Percentiles rank a stretch among this genome's conserved stretches.
These are phyloP conservation scores for Bubo bubo DNA, from an alignment of 2,113 vertebrate species.

Conservation along the genomic window DNA sequence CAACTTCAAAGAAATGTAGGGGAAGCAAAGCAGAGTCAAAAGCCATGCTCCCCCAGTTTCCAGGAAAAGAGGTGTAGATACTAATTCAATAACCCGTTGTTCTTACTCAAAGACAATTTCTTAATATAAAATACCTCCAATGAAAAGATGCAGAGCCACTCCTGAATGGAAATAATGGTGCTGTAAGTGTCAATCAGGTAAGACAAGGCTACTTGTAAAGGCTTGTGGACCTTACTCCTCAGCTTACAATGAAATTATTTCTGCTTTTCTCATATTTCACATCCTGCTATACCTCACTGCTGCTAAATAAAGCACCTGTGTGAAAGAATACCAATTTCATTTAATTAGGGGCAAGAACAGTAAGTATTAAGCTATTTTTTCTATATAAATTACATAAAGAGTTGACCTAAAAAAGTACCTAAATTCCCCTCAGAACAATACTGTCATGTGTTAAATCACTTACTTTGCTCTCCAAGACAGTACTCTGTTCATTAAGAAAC, in stretches of 20 bases:
- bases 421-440: neutral
- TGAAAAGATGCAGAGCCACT: neutral
- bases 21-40: neutral
- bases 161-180: neutral
- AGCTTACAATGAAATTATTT: neutral
- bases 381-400: neutral
- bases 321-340: neutral
- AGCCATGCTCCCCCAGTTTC: fast-evolving
- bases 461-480: neutral
- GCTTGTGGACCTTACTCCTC: neutral
- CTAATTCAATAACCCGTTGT: neutral
- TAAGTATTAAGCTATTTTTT: neutral
- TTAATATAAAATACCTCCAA: neutral
- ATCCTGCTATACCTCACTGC: neutral
- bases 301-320: neutral
- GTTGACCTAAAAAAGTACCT: neutral
- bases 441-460: neutral
- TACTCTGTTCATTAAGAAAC: neutral
- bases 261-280: neutral
- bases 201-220: neutral
- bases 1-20: fast-evolving
- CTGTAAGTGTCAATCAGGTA: neutral
- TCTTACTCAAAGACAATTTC: neutral
- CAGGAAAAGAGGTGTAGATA: neutral
- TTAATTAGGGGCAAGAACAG: neutral